A percentile compares a stretch with the other conserved stretches of the same genome.
Conservation (phyloP, 2,888 invertebrate species). For the Ligdia adustata region DNA sequence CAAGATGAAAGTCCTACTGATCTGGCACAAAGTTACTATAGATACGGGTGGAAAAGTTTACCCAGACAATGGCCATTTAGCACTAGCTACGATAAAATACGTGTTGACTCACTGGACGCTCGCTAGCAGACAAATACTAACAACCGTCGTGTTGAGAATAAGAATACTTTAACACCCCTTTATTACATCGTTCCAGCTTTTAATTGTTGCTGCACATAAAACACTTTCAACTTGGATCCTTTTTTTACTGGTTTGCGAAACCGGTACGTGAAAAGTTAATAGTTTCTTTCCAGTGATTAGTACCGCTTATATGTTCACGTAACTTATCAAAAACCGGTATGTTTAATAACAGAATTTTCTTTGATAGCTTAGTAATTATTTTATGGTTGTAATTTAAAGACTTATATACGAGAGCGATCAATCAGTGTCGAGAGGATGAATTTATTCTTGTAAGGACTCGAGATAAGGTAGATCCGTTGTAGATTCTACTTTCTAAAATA, state of each 20-base stretch:
- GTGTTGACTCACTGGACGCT: not conserved
- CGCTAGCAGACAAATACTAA: slow-evolving; percentile 2
- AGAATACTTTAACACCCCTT: slow-evolving; percentile 14
- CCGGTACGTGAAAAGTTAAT: slow-evolving; percentile 31
- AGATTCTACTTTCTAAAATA: slow-evolving; percentile 47
- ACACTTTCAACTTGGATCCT: slow-evolving; percentile 4
- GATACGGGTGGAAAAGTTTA: too few relatives aligned
- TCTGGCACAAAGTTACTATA: too few relatives aligned
- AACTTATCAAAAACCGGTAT: slow-evolving; percentile 34
- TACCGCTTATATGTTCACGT: slow-evolving; percentile 32
- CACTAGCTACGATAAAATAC: not conserved
- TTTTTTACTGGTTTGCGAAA: slow-evolving; percentile 15
- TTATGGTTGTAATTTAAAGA: not conserved
- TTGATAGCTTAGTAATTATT: too few relatives aligned
- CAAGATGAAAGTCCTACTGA: too few relatives aligned
- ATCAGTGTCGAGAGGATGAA: slow-evolving; percentile 30
- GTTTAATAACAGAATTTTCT: too few relatives aligned
- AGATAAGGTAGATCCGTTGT: slow-evolving; percentile 33
- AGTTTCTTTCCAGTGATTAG: slow-evolving; percentile 32
- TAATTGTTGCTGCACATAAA: slow-evolving; percentile 8
- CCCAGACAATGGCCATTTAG: not conserved
- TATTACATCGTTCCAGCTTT: slow-evolving; percentile 1
- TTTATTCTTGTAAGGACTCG: slow-evolving; percentile 28
- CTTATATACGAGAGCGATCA: slow-evolving; percentile 32
- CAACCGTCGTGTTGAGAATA: slow-evolving; percentile 5